Evolutionary conservation across 2,888 invertebrate genomes (phyloP).

Genomic region (Autographa pulchrina): DNA sequence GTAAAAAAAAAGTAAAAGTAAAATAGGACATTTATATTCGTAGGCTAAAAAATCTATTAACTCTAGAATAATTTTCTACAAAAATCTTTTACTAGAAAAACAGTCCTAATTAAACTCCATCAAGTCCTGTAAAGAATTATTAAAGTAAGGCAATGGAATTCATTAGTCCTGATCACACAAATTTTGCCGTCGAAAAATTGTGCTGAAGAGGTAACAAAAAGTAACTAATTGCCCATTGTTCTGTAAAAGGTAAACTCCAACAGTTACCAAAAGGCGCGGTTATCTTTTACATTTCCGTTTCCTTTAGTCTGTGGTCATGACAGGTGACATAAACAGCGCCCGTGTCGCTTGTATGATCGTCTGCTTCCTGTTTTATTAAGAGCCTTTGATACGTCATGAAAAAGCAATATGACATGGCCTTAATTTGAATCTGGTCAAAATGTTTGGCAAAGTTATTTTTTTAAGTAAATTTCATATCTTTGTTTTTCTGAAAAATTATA

Average conservation of each 20-base stretch:
- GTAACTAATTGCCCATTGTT: conserved; percentile 59
- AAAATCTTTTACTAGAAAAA: neutral
- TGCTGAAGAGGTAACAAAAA: conserved; percentile 27
- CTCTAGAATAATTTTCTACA: neutral
- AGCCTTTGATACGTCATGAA: conserved; percentile 34
- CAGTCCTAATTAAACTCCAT: conserved; percentile 1
- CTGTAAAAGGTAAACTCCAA: conserved; percentile 37
- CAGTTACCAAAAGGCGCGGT: conserved; percentile 46
- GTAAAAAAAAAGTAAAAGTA: too few relatives aligned
- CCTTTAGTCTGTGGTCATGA: conserved; percentile 40
- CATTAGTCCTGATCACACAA: neutral
- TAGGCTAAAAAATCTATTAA: conserved; percentile 1
- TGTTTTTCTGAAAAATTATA: too few relatives aligned
- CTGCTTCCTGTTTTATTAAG: conserved; percentile 71
- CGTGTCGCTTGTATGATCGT: conserved; percentile 49
- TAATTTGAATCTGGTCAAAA: neutral
- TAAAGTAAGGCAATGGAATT: conserved; percentile 1
- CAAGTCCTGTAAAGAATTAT: neutral
- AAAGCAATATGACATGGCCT: neutral
- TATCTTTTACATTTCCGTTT: conserved; percentile 63
- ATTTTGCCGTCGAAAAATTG: conserved; percentile 9
- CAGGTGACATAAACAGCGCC: conserved; percentile 18
- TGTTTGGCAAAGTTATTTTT: too few relatives aligned
- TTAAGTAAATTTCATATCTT: too few relatives aligned
- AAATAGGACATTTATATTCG: conserved; percentile 4